These are phyloP conservation scores for Chrysogorgia sp. DNA, from an alignment of 92 coral and sea anemone species.

Conservation along the genomic window DNA sequence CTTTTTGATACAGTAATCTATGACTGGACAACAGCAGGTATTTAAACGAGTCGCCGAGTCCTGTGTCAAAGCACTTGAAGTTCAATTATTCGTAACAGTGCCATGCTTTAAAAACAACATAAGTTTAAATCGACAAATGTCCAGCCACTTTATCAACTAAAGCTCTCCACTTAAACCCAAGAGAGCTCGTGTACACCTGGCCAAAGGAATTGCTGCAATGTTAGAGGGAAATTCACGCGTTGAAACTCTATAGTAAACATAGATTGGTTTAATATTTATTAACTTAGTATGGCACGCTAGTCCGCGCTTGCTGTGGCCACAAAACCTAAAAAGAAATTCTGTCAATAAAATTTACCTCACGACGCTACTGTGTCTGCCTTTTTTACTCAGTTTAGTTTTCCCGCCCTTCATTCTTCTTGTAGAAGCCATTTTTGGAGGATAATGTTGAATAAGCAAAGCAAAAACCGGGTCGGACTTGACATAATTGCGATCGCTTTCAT, in stretches of 20 bases:
- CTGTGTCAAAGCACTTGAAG: no score
- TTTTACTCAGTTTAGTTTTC: constrained; percentile 50
- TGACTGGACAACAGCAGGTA: constrained; percentile 9
- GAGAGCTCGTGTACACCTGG: no score
- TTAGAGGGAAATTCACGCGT: no score
- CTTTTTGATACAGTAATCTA: no score
- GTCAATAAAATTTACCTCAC: constrained; percentile 31
- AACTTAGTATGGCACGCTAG: background rate
- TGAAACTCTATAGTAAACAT: background rate
- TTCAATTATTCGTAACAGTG: no score
- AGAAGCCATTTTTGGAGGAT: constrained; percentile 76
- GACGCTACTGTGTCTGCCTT: background rate
- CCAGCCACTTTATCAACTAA: background rate
- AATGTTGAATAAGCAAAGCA: constrained; percentile 83
- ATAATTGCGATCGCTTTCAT: constrained; percentile 70
- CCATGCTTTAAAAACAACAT: no score
- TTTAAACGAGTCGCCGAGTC: background rate
- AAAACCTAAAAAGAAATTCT: background rate
- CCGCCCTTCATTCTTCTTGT: constrained; percentile 70
- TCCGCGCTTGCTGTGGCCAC: background rate
- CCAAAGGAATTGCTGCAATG: no score
- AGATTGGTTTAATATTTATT: constrained; percentile 3
- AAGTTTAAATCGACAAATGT: no score
- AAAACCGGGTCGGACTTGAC: constrained; percentile 94
- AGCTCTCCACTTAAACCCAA: no score